A percentile compares a stretch with the other conserved stretches of the same genome.
phyloP scores from a whole-genome alignment of 2,113 vertebrate species.

The Anseranas semipalmata region DNA sequence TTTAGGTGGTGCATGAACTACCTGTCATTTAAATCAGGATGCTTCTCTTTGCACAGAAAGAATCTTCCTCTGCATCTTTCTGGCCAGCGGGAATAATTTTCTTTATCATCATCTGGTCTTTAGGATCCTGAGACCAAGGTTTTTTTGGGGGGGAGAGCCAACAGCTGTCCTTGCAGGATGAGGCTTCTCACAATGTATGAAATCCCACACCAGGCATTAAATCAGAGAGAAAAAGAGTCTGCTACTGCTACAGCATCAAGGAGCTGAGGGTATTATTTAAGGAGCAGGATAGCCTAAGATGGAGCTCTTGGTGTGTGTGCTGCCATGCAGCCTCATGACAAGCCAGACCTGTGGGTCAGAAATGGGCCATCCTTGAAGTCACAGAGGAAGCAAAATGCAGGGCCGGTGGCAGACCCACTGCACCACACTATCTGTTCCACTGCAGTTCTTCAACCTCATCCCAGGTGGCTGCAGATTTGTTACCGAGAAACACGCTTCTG shows the following conservation, averaged over 20 bases:
- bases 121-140: neutral
- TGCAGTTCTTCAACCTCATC: neutral
- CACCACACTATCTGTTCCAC: accelerated
- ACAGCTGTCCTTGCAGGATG: neutral
- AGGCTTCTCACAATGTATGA: neutral
- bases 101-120: neutral
- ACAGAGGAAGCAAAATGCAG: neutral
- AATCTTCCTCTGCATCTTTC: neutral
- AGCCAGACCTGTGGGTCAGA: neutral
- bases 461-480: neutral
- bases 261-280: neutral
- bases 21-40: neutral
- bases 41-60: neutral
- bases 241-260: neutral
- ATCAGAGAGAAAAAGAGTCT: neutral
- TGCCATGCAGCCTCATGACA: neutral
- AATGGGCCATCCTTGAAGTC: neutral
- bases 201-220: neutral
- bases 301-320: neutral
- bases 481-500: neutral
- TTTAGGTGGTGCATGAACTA: neutral
- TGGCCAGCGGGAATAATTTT: neutral
- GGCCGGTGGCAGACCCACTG: too few species aligned
- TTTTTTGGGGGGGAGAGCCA: neutral
- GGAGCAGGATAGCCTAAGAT: neutral